Conservation (phyloP, 2,797 vertebrate genomes). For the Discoglossus pictus region DNA sequence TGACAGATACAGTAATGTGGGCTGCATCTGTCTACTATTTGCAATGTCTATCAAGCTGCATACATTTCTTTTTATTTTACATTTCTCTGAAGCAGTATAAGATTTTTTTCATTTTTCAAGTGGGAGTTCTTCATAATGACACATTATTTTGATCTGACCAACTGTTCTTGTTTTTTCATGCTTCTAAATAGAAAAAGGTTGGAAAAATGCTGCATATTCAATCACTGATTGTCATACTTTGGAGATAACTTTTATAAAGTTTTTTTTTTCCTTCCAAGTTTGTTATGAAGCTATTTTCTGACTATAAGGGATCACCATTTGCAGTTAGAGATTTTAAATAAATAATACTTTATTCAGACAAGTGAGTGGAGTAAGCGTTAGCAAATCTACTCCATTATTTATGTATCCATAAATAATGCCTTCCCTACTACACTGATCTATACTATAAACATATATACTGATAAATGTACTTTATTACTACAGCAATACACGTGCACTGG, state of each 20-base stretch:
- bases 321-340: no score
- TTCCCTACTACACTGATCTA: no score
- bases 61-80: constrained; percentile 23
- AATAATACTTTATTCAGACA: no score
- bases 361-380: no score
- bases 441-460: no score
- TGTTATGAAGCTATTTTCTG: no score
- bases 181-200: constrained; percentile 31
- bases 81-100: constrained; percentile 27
- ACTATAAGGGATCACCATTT: no score
- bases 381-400: no score
- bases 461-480: no score
- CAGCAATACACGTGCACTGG: no score
- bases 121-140: constrained; percentile 48
- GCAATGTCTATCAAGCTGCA: neutral
- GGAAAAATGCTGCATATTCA: constrained; percentile 31
- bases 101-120: constrained; percentile 42
- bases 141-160: constrained; percentile 50
- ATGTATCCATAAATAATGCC: no score
- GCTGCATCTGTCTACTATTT: constrained; percentile 41
- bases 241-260: constrained; percentile 1
- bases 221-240: constrained; percentile 26
- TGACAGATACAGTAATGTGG: constrained; percentile 30
- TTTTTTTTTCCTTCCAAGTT: no score
- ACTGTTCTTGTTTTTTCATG: constrained; percentile 46